A percentile compares a stretch with the other conserved stretches of the same genome.
phyloP scores from a whole-genome alignment of 2,888 invertebrate species.

The Thereva unica region DNA sequence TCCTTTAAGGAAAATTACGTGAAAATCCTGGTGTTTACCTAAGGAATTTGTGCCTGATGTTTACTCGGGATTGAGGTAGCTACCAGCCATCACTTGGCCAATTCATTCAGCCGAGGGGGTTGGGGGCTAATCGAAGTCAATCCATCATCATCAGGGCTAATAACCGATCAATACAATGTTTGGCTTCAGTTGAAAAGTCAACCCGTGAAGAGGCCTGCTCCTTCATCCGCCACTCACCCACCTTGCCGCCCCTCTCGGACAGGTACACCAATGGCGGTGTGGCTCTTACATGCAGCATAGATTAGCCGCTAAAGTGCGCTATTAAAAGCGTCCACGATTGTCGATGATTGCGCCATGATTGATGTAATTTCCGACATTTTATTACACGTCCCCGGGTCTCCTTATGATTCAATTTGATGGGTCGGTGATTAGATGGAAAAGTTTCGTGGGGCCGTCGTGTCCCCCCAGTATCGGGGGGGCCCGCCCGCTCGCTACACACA shows the following conservation, averaged over 20 bases:
- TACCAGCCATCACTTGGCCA: too few species aligned
- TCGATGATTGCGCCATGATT: slow-evolving; percentile 25
- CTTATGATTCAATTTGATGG: slow-evolving; percentile 28
- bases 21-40: too few species aligned
- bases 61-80: too few species aligned
- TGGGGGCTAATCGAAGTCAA: slow-evolving; percentile 8
- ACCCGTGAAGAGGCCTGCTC: too few species aligned
- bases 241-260: not conserved
- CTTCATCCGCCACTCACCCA: not conserved
- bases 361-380: slow-evolving; percentile 31
- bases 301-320: slow-evolving; percentile 18
- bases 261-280: not conserved
- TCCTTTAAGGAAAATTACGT: too few species aligned
- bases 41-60: too few species aligned
- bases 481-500: too few species aligned
- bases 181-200: slow-evolving; percentile 9
- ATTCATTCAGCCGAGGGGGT: too few species aligned
- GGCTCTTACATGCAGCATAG: slow-evolving; percentile 11
- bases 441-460: too few species aligned
- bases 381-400: slow-evolving; percentile 21
- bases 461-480: too few species aligned
- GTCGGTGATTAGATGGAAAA: not conserved
- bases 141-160: slow-evolving; percentile 31
- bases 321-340: slow-evolving; percentile 28
- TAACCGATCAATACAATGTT: slow-evolving; percentile 33